Evolutionary conservation across 1,140 invertebrate genomes (phyloP).

Genomic region (Oncopeltus fasciatus): DNA sequence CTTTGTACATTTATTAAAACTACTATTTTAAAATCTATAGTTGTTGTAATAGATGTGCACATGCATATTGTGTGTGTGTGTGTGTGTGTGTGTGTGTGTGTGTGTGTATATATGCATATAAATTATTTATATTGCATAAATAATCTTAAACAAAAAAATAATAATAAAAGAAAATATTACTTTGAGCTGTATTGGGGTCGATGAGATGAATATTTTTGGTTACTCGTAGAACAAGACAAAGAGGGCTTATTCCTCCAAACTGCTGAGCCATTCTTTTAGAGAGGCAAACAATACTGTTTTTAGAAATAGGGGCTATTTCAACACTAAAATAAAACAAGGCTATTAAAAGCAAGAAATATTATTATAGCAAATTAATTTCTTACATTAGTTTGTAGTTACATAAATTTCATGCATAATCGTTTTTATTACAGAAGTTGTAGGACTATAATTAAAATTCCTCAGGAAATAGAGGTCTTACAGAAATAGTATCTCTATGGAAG

Average conservation of each 20-base stretch:
- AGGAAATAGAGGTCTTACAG: too few species aligned
- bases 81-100: too few species aligned
- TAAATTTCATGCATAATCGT: too few species aligned
- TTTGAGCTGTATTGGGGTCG: conserved; percentile 81
- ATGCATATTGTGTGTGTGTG: too few species aligned
- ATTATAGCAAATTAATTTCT: too few species aligned
- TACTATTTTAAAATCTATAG: too few species aligned
- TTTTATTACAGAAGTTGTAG: too few species aligned
- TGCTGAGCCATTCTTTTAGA: conserved; percentile 74
- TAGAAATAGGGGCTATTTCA: conserved; percentile 93
- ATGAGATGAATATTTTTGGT: conserved; percentile 84
- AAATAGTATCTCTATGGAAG: too few species aligned
- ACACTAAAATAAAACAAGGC: conserved; percentile 46
- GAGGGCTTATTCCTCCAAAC: conserved; percentile 78
- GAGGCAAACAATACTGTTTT: conserved; percentile 90
- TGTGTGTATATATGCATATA: background rate
- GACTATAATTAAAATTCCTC: background rate
- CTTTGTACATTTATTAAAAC: too few species aligned
- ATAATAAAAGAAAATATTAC: conserved; percentile 35
- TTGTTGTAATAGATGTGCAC: too few species aligned
- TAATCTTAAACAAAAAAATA: background rate
- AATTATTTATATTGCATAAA: background rate
- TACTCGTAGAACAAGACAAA: conserved; percentile 81
- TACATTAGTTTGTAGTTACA: too few species aligned
- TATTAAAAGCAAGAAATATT: too few species aligned